Evolutionary conservation across 2,797 vertebrate species (phyloP).

Genomic region (Rallus crepitans): DNA sequence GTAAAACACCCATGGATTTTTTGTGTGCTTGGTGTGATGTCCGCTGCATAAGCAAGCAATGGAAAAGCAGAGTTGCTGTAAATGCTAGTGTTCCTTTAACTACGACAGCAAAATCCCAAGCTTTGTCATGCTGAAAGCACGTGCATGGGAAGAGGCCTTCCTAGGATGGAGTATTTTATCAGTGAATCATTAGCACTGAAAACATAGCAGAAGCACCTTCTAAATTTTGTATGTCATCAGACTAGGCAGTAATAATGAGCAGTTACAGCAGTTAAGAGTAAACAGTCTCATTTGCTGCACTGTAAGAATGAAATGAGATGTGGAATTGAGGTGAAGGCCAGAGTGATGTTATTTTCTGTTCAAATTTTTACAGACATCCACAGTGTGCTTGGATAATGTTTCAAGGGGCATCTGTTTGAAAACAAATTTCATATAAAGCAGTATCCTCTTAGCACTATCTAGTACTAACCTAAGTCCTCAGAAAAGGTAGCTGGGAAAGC

Average conservation of each 20-base stretch:
- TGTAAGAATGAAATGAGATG: neutral
- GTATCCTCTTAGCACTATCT: neutral
- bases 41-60: neutral
- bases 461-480: neutral
- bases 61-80: neutral
- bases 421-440: neutral
- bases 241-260: neutral
- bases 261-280: neutral
- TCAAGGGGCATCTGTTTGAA: neutral
- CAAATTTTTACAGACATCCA: neutral
- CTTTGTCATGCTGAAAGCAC: neutral
- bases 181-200: neutral
- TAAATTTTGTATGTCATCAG: neutral
- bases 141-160: neutral
- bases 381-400: neutral
- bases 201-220: neutral
- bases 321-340: neutral
- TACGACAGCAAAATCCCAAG: neutral
- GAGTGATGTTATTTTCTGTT: neutral
- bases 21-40: neutral
- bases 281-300: neutral
- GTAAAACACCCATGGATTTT: constrained; percentile 60
- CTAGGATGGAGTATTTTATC: neutral
- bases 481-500: neutral
- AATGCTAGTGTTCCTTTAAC: neutral